These are phyloP conservation scores for Micoletzkya japonica DNA, from an alignment of 2,888 invertebrate species.

Conservation along the genomic window DNA sequence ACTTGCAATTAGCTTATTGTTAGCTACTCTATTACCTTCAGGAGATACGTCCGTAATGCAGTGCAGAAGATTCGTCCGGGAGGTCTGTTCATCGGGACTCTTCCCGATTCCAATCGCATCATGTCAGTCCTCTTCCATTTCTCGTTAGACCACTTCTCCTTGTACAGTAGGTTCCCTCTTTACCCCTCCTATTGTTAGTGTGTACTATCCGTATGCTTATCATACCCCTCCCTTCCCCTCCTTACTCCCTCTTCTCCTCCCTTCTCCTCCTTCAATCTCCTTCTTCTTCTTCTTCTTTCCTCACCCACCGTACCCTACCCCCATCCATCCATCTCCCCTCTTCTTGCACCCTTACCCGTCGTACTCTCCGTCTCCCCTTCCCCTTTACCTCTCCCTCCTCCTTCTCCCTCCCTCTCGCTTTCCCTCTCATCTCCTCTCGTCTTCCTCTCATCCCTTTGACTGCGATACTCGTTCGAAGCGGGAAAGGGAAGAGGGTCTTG, in stretches of 20 bases:
- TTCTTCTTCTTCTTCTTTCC: too few relatives aligned
- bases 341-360: too few relatives aligned
- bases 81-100: slow-evolving; percentile 94
- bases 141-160: neutral
- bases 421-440: slow-evolving; percentile 10
- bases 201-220: neutral
- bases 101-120: slow-evolving; percentile 89
- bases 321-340: too few relatives aligned
- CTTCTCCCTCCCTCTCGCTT: neutral
- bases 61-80: slow-evolving; percentile 85
- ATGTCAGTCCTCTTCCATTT: slow-evolving; percentile 69
- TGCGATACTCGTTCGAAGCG: slow-evolving; percentile 7
- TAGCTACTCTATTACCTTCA: too few relatives aligned
- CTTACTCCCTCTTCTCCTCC: neutral
- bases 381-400: neutral
- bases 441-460: slow-evolving; percentile 13
- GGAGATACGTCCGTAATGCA: slow-evolving; percentile 73
- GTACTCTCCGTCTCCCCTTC: neutral
- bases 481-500: neutral
- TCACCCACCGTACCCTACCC: too few relatives aligned
- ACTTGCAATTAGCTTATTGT: too few relatives aligned
- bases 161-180: neutral
- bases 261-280: neutral
- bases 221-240: neutral
- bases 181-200: neutral